Conservation (phyloP, 1,140 invertebrate genomes). For the Stegodyphus mimosarum region DNA sequence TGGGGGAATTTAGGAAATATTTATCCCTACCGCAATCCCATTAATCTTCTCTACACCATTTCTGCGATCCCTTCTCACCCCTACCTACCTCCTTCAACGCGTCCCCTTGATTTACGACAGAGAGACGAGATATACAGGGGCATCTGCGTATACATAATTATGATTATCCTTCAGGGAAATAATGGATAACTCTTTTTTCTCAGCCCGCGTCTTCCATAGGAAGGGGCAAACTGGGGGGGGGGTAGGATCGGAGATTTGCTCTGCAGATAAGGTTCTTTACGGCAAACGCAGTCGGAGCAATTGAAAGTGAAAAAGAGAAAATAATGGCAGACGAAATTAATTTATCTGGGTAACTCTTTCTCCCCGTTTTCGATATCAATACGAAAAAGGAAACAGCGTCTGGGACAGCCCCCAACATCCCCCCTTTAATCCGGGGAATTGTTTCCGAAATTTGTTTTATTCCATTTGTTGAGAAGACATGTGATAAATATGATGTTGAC, state of each 20-base stretch:
- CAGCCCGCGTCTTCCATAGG: not conserved
- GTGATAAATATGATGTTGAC: no score
- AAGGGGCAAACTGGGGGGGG: no score
- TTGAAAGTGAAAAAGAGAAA: slow-evolving; percentile 9
- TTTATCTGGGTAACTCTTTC: not conserved
- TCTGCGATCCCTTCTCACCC: not conserved
- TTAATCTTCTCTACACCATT: slow-evolving; percentile 8
- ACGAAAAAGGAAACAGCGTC: no score
- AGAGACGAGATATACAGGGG: slow-evolving; percentile 12
- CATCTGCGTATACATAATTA: slow-evolving; percentile 42
- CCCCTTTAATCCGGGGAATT: no score
- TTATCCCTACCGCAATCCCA: slow-evolving; percentile 23
- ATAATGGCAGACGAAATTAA: slow-evolving; percentile 36
- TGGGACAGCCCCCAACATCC: no score
- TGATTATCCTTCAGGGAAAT: slow-evolving; percentile 43
- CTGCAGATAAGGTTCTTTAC: not conserved
- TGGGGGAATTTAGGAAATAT: slow-evolving; percentile 5
- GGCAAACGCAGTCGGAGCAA: not conserved
- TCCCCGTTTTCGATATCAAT: no score
- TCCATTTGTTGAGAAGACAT: no score
- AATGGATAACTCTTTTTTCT: slow-evolving; percentile 20
- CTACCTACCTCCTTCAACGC: not conserved
- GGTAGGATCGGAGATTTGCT: slow-evolving; percentile 12
- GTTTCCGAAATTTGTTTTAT: no score
- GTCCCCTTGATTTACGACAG: slow-evolving; percentile 18